These are phyloP conservation scores for Drymodes brunneopygia DNA, from an alignment of 2,113 vertebrate genomes.

Conservation along the genomic window DNA sequence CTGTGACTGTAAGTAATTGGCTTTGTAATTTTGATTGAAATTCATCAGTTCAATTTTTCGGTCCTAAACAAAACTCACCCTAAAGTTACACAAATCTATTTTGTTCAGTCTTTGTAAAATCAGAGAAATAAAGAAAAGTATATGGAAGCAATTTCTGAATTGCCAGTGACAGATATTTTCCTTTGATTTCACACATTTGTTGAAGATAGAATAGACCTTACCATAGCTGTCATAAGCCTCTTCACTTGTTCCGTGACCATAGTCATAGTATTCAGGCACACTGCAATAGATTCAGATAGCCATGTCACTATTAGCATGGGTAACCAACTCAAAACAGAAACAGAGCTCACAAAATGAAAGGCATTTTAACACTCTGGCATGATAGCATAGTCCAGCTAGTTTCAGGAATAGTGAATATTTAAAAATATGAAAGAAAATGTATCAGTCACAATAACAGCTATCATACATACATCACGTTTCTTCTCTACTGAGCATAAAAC, in stretches of 20 bases:
- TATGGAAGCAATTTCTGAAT: conserved; percentile 43
- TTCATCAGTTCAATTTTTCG: conserved; percentile 51
- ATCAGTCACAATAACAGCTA: neutral
- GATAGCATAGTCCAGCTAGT: neutral
- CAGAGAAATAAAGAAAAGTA: neutral
- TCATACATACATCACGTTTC: neutral
- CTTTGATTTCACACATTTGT: conserved; percentile 43
- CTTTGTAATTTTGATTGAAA: conserved; percentile 63
- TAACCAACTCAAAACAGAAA: conserved; percentile 7
- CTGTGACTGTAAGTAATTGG: conserved; percentile 53
- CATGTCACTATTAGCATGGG: conserved; percentile 23
- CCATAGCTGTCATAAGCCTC: conserved; percentile 94
- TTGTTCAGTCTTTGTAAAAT: conserved; percentile 22
- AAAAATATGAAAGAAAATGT: neutral
- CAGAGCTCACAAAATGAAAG: neutral
- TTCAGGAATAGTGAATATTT: neutral
- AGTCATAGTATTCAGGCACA: conserved; percentile 94
- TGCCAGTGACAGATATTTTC: conserved; percentile 43
- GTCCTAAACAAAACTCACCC: conserved; percentile 16
- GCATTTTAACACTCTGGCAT: neutral
- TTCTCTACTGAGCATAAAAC: neutral
- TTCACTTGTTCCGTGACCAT: conserved; percentile 86
- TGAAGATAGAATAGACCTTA: conserved; percentile 72
- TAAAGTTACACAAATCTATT: conserved; percentile 59
- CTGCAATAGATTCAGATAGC: conserved; percentile 78